Conservation (phyloP, 2,888 invertebrate species). For the Papilio gigon region DNA sequence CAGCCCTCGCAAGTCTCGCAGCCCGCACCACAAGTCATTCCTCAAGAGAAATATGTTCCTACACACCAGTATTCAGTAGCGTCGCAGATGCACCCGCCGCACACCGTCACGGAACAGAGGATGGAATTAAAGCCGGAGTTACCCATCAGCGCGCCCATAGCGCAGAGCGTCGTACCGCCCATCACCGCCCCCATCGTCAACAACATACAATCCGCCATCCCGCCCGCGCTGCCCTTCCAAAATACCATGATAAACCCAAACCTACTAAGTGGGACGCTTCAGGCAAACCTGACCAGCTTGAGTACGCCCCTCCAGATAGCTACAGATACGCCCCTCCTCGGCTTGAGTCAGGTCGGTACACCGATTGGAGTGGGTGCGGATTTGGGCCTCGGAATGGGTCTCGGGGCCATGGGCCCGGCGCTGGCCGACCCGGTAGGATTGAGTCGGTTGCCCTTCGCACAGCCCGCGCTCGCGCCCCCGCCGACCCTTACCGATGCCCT, state of each 20-base stretch:
- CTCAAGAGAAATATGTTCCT: slow-evolving; percentile 59
- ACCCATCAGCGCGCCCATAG: slow-evolving; percentile 46
- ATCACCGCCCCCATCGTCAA: slow-evolving; percentile 46
- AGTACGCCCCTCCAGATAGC: slow-evolving; percentile 74
- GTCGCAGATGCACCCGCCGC: slow-evolving; percentile 54
- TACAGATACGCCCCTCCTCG: slow-evolving; percentile 67
- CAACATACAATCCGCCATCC: slow-evolving; percentile 47
- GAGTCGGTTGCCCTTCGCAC: slow-evolving; percentile 53
- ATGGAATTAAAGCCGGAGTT: slow-evolving; percentile 47
- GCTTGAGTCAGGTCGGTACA: slow-evolving; percentile 69
- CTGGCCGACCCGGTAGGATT: slow-evolving; percentile 50
- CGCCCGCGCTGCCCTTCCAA: slow-evolving; percentile 47
- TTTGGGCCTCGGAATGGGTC: slow-evolving; percentile 56
- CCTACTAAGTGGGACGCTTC: slow-evolving; percentile 56
- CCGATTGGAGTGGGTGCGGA: slow-evolving; percentile 64
- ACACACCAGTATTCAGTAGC: slow-evolving; percentile 68
- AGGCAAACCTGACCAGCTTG: slow-evolving; percentile 57
- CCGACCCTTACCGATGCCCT: slow-evolving; percentile 56
- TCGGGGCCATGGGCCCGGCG: slow-evolving; percentile 47
- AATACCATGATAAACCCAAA: slow-evolving; percentile 52
- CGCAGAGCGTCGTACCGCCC: slow-evolving; percentile 47
- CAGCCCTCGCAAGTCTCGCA: slow-evolving; percentile 16
- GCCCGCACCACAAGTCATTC: slow-evolving; percentile 47
- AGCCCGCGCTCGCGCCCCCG: slow-evolving; percentile 58
- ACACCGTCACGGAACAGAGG: slow-evolving; percentile 51